Base-by-base conservation (phyloP, 2,797 vertebrate species). In the Bucorvus abyssinicus region DNA sequence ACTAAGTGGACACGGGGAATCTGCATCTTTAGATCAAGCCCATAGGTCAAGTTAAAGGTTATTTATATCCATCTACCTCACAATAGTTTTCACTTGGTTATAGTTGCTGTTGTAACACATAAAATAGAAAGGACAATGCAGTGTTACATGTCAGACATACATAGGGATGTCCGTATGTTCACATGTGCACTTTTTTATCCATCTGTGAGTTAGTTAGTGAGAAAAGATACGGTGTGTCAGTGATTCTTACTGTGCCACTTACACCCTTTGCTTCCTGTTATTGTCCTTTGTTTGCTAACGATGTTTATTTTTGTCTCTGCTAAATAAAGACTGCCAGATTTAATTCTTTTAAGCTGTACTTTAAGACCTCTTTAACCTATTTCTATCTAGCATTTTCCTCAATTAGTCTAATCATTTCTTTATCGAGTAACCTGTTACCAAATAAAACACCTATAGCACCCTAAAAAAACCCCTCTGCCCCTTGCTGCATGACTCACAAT, bases 341-440 rank as follows among this genome's bases (percentile, higher is more conserved):
- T 96, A 94, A 95, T 94, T 93, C 69, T 86, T 96, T 88, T 93
- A 93, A 96, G 95, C 88, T 89, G 57, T 70, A 88, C 75, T 95
- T 93, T 96, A 96, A 95, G 71, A 90, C 87, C 80, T 91, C 91
- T 96, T 96, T 97, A 94, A 94, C 94, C 92, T 96, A 94, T 97
- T 97, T 97, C 92, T 96, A 90, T 65, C 89, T 94, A 90, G 89
- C 95, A 88, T 96, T 96, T 88, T 36, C 88, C 80, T 96, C 95
- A 94, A 96, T 97, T 96, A 97, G 93, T 95, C 91, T 95, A 96
- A 96, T 94, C 64, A 83, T 96, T 97, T 96, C 78, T 86, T 78
- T 95, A 95, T 94, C 79, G 84, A 96, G 89, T 84, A 94, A 94
- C 79, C 45, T 32, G 29, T 82, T 93, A 65, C 84, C 77, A 44